Evolutionary conservation across 2,797 vertebrate genomes (phyloP).

Genomic region (Phoeniculus purpureus): DNA sequence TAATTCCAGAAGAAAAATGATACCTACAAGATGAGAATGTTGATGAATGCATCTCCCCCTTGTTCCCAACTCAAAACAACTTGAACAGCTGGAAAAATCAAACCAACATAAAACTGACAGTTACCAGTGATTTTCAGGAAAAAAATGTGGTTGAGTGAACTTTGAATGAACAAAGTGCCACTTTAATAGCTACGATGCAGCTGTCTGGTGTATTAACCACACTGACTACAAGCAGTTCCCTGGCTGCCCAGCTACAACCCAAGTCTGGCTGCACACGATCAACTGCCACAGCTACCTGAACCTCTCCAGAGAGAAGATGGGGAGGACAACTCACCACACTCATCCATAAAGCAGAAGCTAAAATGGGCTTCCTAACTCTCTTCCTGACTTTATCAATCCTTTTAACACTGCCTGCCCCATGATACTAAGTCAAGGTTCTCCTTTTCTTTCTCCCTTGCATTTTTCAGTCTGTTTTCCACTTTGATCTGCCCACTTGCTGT

Average conservation of each 20-base stretch:
- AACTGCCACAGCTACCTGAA: not conserved
- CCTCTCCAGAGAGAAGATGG: not conserved
- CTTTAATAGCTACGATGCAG: not conserved
- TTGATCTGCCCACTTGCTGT: not conserved
- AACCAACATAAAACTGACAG: not conserved
- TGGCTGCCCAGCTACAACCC: not conserved
- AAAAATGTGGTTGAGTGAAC: not conserved
- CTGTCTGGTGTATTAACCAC: not conserved
- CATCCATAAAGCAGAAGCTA: not conserved
- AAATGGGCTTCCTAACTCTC: not conserved
- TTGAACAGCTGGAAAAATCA: not conserved
- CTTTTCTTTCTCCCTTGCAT: not conserved
- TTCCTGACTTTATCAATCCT: not conserved
- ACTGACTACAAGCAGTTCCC: not conserved
- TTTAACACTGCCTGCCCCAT: not conserved
- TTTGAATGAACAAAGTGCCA: not conserved
- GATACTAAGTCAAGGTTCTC: not conserved
- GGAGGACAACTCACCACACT: accelerated
- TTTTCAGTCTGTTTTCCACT: not conserved
- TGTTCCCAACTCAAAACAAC: not conserved
- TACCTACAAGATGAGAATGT: not conserved
- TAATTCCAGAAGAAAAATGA: conserved; percentile 13
- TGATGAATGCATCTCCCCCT: not conserved
- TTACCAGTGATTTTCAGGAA: not conserved
- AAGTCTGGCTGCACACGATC: not conserved